Conservation (phyloP, 2,113 vertebrate genomes). For the Candoia aspera region DNA sequence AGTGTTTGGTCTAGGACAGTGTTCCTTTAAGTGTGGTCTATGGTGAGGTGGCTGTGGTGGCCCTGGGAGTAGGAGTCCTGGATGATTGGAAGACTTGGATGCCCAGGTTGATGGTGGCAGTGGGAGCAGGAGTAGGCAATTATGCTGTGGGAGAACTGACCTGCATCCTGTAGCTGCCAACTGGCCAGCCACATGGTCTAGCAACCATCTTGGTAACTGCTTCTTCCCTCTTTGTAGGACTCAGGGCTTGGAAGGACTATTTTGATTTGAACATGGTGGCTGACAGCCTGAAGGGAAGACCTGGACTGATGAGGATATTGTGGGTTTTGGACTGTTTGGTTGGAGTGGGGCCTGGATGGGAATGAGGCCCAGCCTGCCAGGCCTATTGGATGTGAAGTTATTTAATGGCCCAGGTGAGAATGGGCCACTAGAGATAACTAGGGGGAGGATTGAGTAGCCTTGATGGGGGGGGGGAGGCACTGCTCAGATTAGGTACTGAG, state of each 20-base stretch:
- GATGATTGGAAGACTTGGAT: background rate
- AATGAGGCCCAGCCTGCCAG: background rate
- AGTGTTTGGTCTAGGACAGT: background rate
- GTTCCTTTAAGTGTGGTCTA: background rate
- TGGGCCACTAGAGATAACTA: background rate
- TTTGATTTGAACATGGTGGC: background rate
- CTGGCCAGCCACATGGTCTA: background rate
- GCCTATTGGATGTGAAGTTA: background rate
- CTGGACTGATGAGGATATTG: background rate
- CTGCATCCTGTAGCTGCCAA: background rate
- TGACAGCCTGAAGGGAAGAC: background rate
- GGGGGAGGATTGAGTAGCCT: background rate
- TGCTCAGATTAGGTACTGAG: background rate
- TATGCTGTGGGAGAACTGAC: background rate
- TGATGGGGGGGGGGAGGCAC: background rate
- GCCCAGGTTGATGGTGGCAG: background rate
- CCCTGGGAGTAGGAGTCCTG: background rate
- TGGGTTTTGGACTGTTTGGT: background rate
- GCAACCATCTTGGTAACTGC: background rate
- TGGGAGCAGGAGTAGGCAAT: background rate
- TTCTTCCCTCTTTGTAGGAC: background rate
- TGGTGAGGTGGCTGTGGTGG: background rate
- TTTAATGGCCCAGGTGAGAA: background rate
- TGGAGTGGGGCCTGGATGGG: background rate
- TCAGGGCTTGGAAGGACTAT: background rate